Evolutionary conservation across 2,797 vertebrate genomes (phyloP), one percentile per base, ranked within the genome.

Genomic region (Schizopygopsis pylzovi): DNA sequence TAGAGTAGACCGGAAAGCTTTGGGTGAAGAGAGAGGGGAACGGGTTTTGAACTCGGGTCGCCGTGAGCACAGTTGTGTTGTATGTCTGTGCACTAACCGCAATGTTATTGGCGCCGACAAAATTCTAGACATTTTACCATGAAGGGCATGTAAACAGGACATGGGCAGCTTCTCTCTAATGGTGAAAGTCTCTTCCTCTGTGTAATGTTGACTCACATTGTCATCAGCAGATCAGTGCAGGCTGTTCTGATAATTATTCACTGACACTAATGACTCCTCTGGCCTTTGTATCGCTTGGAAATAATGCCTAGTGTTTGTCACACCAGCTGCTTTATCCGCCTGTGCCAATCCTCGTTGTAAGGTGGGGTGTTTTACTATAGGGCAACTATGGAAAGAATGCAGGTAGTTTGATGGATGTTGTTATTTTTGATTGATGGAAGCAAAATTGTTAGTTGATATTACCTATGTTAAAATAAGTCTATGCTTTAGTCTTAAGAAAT

Each of bases 261-360:
- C 59, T 89, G 88, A 89, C 84, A 82, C 68, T 91, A 89, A 90
- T 90, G 79, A 86, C 87, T 86, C 75, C 67, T 84, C 75, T 89
- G 89, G 80, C 86, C 83, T 91, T 90, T 90, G 67, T 41, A 67
- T 79, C 82, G 54, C 82, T 78, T 47, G 84, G 37, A 82, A 84
- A 88, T 84, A 88, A 86, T 86, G 77, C 83, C 72, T 45, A 56
- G 71, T 88, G 59, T 90, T 88, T 89, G 80, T 89, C 85, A 87
- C 87, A 59, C 68, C n/a, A 80, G 71, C 80, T 76, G 79, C 79
- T 85, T 87, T 82, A 81, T 54, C 37, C 15, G 77, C 71, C 59
- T 54, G 25, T 18, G 73, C 68, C 89, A 89, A 88, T 88, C 84
- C 78, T 90, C 86, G 67, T 73, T 80, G 43, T 63, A 83, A 87